Base-by-base conservation (phyloP, 2,113 vertebrate species). In the Microtus ochrogaster region DNA sequence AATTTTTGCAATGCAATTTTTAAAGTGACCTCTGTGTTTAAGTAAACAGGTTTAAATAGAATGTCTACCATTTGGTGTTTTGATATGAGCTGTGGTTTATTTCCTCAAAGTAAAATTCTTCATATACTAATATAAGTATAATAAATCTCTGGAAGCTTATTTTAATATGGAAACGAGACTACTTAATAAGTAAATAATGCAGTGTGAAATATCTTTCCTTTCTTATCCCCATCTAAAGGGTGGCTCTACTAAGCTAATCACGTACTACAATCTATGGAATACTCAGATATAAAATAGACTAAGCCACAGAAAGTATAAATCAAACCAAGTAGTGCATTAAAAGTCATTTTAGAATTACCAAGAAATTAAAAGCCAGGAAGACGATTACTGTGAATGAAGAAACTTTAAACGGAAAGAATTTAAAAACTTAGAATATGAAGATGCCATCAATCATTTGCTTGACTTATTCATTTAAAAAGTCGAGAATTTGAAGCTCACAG, bases 311-410 rank as follows among this genome's bases (percentile, higher is more conserved):
- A 72, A 61, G 36, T 14, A 77, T 65, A 65, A 86, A 82, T 55
- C 61, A 90, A 82, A 47, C 74, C 58, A 82, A 87, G 7, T 5
- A n/a, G 68, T 65, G 11, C 22, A 68, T 44, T 76, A 52, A 52
- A 89, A 39, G 30, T 81, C 85, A 90, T 89, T 85, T 55, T 49
- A 76, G 55, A 63, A 55, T 17, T 61, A 52, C 41, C 68, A 28
- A 92, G n/a, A 87, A 90, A 66, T 58, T 90, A 93, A 87, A 87
- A 28, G 70, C 16, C 74, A 91, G 36, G 22, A 82, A 89, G 36
- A 39, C 47, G 39, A 68, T 89, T 66, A 68, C 7, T 89, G 63
- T 91, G 17, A 83, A 26, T 79, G 52, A 87, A 66, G 16, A 44
- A 78, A 73, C 8, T 66, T 85, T 92, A 94, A 66, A n/a, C 6